Evolutionary conservation across 2,113 vertebrate species (phyloP).

Genomic region (Callaeas wilsoni): DNA sequence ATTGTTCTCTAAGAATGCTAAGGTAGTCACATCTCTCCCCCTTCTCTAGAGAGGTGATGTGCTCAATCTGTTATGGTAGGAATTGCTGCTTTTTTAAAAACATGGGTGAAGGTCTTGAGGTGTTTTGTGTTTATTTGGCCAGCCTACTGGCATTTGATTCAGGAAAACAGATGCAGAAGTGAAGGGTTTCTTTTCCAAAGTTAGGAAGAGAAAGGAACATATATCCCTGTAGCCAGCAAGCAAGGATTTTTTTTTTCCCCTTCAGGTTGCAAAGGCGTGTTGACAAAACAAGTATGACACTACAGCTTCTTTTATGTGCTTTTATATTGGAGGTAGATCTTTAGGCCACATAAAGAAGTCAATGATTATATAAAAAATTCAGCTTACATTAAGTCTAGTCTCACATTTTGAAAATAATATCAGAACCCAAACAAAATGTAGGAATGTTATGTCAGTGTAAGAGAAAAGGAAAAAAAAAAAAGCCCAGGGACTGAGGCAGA

Average conservation of each 20-base stretch:
- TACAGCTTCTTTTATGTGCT: neutral
- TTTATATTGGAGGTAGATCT: neutral
- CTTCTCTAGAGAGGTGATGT: neutral
- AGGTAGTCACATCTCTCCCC: neutral
- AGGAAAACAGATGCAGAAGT: neutral
- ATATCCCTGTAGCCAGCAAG: neutral
- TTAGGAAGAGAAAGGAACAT: neutral
- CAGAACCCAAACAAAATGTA: neutral
- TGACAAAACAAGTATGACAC: neutral
- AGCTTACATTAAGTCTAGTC: neutral
- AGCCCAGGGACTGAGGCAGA: neutral
- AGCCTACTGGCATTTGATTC: neutral
- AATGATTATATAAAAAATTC: neutral
- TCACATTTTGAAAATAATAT: neutral
- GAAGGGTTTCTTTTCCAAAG: neutral
- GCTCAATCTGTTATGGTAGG: neutral
- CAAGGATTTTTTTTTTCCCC: neutral
- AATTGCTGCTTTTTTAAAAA: neutral
- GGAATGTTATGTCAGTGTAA: neutral
- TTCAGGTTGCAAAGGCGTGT: neutral
- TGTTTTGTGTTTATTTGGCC: neutral
- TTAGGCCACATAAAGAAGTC: neutral
- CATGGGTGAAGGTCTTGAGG: neutral
- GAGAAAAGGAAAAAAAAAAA: neutral
- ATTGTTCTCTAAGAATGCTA: neutral